These are phyloP conservation scores for Heliopora coerulea DNA, from an alignment of 92 coral and sea anemone genomes.

Conservation along the genomic window DNA sequence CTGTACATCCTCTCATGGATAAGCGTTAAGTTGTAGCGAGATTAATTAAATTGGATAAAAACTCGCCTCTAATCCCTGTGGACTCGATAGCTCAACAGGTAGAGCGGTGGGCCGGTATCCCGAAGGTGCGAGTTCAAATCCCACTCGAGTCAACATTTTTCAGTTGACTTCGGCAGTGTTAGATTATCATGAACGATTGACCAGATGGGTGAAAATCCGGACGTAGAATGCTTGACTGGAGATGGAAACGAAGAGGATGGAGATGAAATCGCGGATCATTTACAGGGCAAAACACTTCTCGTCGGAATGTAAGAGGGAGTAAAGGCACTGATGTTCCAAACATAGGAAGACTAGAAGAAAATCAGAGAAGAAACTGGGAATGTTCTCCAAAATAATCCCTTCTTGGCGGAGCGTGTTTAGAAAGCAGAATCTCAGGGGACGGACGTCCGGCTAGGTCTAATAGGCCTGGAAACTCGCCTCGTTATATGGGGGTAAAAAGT, in stretches of 20 bases:
- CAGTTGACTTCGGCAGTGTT: too few relatives aligned
- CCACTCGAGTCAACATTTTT: too few relatives aligned
- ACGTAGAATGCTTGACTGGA: background rate
- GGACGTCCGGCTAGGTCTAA: background rate
- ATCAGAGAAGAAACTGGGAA: background rate
- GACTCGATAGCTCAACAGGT: too few relatives aligned
- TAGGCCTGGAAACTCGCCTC: background rate
- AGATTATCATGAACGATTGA: too few relatives aligned
- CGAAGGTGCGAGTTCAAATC: too few relatives aligned
- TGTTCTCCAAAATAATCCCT: background rate
- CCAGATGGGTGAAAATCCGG: background rate
- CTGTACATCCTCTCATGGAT: too few relatives aligned
- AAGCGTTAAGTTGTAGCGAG: too few relatives aligned
- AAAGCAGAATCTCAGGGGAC: background rate
- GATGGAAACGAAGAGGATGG: background rate
- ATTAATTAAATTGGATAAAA: too few relatives aligned
- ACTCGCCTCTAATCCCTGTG: too few relatives aligned
- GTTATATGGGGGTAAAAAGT: background rate
- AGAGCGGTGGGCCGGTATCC: too few relatives aligned
- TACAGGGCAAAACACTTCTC: background rate
- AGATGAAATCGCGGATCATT: background rate
- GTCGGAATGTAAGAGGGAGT: background rate
- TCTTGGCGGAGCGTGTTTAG: slow-evolving; percentile 2
- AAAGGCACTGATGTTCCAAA: background rate
- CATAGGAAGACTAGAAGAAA: background rate